A percentile compares a stretch with the other conserved stretches of the same genome.
Evolutionary conservation across 2,797 vertebrate species (phyloP).

Genomic region (Rhynchonycteris naso): DNA sequence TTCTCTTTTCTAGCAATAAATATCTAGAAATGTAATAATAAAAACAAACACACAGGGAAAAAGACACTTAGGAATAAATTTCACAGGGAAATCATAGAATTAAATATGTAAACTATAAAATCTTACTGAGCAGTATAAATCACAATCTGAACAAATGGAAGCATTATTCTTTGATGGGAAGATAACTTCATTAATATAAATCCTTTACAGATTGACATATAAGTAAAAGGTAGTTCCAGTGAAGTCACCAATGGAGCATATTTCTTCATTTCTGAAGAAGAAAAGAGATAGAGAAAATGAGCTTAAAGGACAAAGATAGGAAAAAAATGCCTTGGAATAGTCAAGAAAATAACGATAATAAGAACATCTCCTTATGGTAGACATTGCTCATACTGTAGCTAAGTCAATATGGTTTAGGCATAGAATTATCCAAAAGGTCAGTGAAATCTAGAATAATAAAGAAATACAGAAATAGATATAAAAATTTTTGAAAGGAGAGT

Average conservation of each 20-base stretch:
- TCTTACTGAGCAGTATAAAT: not conserved
- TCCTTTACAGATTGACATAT: not conserved
- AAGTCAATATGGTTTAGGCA: not conserved
- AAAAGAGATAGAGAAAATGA: not conserved
- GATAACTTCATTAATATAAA: not conserved
- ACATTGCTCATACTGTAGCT: not conserved
- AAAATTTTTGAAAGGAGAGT: not conserved
- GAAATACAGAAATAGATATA: not conserved
- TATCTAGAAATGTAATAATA: not conserved
- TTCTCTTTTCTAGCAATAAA: not conserved
- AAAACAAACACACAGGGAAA: not conserved
- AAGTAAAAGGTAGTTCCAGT: not conserved
- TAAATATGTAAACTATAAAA: slow-evolving; percentile 25
- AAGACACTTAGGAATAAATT: not conserved
- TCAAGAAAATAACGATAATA: not conserved
- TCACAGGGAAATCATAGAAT: slow-evolving; percentile 1
- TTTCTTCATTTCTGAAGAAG: not conserved
- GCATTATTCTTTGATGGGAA: not conserved
- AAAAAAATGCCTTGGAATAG: not conserved
- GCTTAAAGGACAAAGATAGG: not conserved
- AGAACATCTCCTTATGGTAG: not conserved
- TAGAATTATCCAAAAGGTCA: not conserved
- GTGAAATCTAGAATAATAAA: not conserved
- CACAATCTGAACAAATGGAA: slow-evolving; percentile 13
- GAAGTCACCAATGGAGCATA: not conserved